Conservation (phyloP, 2,113 vertebrate species). For the Psilopsiagon aymara region DNA sequence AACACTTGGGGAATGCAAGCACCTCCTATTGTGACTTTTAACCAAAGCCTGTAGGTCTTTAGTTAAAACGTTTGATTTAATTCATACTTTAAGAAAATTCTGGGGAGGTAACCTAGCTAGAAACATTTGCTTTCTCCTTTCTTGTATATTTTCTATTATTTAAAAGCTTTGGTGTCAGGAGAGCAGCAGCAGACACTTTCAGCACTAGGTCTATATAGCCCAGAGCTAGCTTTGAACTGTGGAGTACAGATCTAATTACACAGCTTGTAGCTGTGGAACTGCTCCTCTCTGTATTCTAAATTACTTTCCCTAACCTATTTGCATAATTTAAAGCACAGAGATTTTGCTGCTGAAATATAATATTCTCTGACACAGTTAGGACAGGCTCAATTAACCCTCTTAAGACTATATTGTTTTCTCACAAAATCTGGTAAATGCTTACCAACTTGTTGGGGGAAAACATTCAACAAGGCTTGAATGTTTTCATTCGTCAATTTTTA, state of each 20-base stretch:
- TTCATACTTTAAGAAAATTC: slow-evolving; percentile 39
- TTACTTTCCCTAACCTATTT: slow-evolving; percentile 75
- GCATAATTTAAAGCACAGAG: slow-evolving; percentile 76
- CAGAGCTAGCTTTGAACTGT: slow-evolving; percentile 72
- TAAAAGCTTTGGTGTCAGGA: slow-evolving; percentile 66
- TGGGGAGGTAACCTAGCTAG: slow-evolving; percentile 13
- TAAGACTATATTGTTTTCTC: slow-evolving; percentile 48
- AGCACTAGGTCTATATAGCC: slow-evolving; percentile 40
- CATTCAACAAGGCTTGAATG: background rate
- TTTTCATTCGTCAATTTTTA: background rate
- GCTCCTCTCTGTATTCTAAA: slow-evolving; percentile 67
- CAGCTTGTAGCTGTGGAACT: slow-evolving; percentile 72
- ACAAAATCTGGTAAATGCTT: slow-evolving; percentile 16
- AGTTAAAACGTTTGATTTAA: background rate
- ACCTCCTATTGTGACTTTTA: slow-evolving; percentile 7
- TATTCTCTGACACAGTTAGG: slow-evolving; percentile 53
- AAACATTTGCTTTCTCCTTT: slow-evolving; percentile 59
- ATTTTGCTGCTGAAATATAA: slow-evolving; percentile 66
- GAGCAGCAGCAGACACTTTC: slow-evolving; percentile 51
- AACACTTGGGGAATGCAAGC: background rate
- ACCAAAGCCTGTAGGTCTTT: background rate
- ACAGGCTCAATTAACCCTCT: slow-evolving; percentile 70
- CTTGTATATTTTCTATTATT: slow-evolving; percentile 57
- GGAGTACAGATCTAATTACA: slow-evolving; percentile 76
- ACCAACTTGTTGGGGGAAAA: background rate